Base-by-base conservation (phyloP, 53 echinoderm and acorn worm genomes). In the Luidia sarsii region DNA sequence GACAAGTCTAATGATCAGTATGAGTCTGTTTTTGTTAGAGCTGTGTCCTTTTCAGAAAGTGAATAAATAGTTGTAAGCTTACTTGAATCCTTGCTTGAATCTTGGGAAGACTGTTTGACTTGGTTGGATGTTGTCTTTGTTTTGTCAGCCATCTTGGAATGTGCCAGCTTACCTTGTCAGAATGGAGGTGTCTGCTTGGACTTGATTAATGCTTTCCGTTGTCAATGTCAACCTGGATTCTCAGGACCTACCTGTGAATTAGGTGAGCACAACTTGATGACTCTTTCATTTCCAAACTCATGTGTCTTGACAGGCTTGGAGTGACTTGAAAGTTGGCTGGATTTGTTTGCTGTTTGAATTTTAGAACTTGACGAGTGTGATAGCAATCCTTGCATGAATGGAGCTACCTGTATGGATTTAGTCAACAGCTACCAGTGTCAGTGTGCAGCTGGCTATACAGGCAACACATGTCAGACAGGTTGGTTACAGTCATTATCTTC, bases 361-460 rank as follows among this genome's bases (percentile, higher is more conserved):
- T 71, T 57, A 55, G 87, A 88, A 67, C 51, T 49, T 41, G 22
- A 75, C 66, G 65, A 83, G 61, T 90, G 77, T 39, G 22, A 30
- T 39, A 67, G 53, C 38, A 32, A 3, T 13, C 90, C 87, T 28
- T 86, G 90, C 65, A 23, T 7, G 29, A 83, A 83, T 33, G 70
- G 48, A 38, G 83, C 71, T 2, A 50, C 62, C 48, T 91, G 91
- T 71, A 31, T 60, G 13, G 85, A 85, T 56, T 75, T 50, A 36
- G 67, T 68, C 62, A 82, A 52, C 70, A 68, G 31, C 28, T 90
- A 71, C 56, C 84, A 84, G 23, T 94, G 94, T 71, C 82, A 87
- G 30, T 94, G 94, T 56, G 32, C 82, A 33, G 25, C 38, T 2
- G 87, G 84, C 28, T 94, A 50, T 81, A 75, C 30, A 41, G 94